Evolutionary conservation across 1,140 invertebrate genomes (phyloP).

Genomic region (Tachypleus tridentatus): DNA sequence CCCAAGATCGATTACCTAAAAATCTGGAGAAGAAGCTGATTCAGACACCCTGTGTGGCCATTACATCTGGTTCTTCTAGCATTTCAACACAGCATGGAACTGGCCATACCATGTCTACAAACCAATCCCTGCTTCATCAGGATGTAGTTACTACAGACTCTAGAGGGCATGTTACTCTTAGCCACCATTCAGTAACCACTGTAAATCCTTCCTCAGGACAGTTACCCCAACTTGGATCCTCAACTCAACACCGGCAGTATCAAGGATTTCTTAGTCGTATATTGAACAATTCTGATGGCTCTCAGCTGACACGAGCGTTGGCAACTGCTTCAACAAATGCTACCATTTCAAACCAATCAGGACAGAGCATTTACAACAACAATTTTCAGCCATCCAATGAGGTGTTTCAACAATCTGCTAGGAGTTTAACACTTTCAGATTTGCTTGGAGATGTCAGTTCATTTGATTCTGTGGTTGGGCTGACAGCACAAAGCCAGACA

Average conservation of each 20-base stretch:
- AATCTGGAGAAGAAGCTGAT: slow-evolving; percentile 22
- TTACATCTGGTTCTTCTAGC: slow-evolving; percentile 1
- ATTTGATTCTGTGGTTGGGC: neutral
- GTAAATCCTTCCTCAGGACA: too few species aligned
- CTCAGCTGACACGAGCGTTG: neutral
- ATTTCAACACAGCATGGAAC: too few species aligned
- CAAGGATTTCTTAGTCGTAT: slow-evolving; percentile 1
- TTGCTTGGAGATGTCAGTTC: neutral
- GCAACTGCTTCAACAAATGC: neutral
- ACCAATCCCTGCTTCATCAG: slow-evolving; percentile 6
- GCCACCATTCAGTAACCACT: slow-evolving; percentile 2
- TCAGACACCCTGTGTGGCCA: neutral
- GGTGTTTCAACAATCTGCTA: neutral
- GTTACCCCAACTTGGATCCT: too few species aligned
- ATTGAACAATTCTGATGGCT: neutral
- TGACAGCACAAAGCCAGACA: neutral
- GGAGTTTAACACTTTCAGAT: neutral
- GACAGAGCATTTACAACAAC: neutral
- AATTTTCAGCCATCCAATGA: neutral
- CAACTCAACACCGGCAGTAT: neutral
- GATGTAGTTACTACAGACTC: slow-evolving; percentile 17
- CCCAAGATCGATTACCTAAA: slow-evolving; percentile 21
- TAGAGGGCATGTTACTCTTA: slow-evolving; percentile 12
- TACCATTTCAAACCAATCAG: slow-evolving; percentile 8
- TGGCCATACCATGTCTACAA: too few species aligned